Conservation (phyloP, 1,140 invertebrate species). For the Choristoneura fumiferana region DNA sequence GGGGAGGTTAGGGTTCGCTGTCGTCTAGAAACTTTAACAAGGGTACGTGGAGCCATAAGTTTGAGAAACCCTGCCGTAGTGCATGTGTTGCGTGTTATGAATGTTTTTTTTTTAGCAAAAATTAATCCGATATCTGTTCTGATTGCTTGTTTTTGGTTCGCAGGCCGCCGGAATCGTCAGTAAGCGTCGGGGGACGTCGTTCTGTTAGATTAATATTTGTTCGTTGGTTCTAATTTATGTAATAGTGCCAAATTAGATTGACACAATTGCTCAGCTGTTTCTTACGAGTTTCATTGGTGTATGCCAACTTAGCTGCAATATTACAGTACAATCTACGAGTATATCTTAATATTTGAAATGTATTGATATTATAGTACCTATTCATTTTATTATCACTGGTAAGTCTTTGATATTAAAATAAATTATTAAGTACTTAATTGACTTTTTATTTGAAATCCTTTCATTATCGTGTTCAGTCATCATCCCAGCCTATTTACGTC, state of each 20-base stretch:
- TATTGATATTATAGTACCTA: slow-evolving; percentile 37
- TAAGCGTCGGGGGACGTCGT: slow-evolving; percentile 32
- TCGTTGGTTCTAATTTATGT: slow-evolving; percentile 58
- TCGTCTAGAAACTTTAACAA: no score
- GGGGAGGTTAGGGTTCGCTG: no score
- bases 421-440: slow-evolving; percentile 63
- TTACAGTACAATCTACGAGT: slow-evolving; percentile 43
- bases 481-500: no score
- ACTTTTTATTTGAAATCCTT: no score
- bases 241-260: slow-evolving; percentile 65
- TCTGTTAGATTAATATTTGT: slow-evolving; percentile 46
- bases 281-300: slow-evolving; percentile 36
- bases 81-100: no score
- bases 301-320: slow-evolving; percentile 43
- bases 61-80: no score
- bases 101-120: no score
- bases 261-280: slow-evolving; percentile 36
- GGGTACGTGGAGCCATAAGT: no score
- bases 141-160: slow-evolving; percentile 29
- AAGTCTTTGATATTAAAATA: slow-evolving; percentile 66
- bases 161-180: slow-evolving; percentile 73
- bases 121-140: no score
- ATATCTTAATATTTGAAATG: slow-evolving; percentile 43
- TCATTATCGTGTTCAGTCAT: no score
- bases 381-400: slow-evolving; percentile 53